Evolutionary conservation across 2,797 vertebrate genomes (phyloP).

Genomic region (Setipinna tenuifilis): DNA sequence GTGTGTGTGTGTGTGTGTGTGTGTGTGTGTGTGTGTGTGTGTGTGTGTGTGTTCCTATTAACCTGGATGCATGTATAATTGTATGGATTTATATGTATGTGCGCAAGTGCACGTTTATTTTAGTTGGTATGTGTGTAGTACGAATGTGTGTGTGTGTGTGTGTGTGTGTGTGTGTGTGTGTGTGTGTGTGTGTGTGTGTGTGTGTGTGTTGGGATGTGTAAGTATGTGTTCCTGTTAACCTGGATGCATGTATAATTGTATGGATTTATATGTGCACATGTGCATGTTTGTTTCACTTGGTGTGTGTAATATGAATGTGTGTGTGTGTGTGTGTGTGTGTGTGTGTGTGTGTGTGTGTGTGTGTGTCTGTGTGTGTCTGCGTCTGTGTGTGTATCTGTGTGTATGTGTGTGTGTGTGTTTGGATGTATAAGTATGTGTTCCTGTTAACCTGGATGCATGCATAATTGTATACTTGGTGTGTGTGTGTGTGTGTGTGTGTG

Average conservation of each 20-base stretch:
- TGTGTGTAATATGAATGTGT: too few relatives aligned
- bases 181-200: constrained; percentile 10
- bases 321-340: background rate
- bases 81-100: too few relatives aligned
- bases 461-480: too few relatives aligned
- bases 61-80: too few relatives aligned
- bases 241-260: too few relatives aligned
- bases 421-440: too few relatives aligned
- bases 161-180: background rate
- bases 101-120: background rate
- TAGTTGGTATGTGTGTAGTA: background rate
- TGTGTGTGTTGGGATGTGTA: background rate
- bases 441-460: too few relatives aligned
- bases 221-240: too few relatives aligned
- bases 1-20: background rate
- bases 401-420: background rate
- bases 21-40: background rate
- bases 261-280: background rate
- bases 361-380: background rate
- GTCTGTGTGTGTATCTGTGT: constrained; percentile 1
- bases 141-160: background rate
- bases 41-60: too few relatives aligned
- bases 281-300: background rate
- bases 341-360: background rate
- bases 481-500: too few relatives aligned